These are phyloP conservation scores for Epizoanthus ramosus DNA, from an alignment of 92 coral and sea anemone species.

Conservation along the genomic window DNA sequence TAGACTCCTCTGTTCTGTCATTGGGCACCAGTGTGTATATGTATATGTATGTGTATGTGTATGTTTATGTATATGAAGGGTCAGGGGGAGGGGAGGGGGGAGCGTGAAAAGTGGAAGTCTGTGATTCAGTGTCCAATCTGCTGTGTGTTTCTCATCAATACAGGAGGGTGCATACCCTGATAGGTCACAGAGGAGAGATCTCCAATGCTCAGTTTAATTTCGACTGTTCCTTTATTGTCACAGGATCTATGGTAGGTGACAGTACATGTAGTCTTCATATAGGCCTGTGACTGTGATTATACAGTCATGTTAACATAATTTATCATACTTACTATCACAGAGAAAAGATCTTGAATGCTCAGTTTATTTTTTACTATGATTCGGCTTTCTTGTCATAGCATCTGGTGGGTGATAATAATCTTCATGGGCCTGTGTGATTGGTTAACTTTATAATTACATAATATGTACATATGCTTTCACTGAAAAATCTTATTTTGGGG, in stretches of 20 bases:
- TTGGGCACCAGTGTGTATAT: background rate
- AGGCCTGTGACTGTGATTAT: background rate
- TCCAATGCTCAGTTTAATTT: conserved; percentile 98
- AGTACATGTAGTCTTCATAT: background rate
- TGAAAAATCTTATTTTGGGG: too few species aligned
- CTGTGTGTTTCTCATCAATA: conserved; percentile 22
- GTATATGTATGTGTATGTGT: background rate
- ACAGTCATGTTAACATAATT: too few species aligned
- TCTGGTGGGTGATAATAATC: conserved; percentile 69
- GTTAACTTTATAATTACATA: too few species aligned
- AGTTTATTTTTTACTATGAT: conserved; percentile 89
- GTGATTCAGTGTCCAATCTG: background rate
- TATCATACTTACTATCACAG: conserved; percentile 50
- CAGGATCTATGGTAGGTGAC: conserved; percentile 92
- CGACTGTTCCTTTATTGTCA: conserved; percentile 92
- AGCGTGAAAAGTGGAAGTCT: too few species aligned
- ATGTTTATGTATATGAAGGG: too few species aligned
- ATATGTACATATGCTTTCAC: too few species aligned
- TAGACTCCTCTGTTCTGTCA: background rate
- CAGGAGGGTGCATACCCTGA: conserved; percentile 91
- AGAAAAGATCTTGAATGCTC: conserved; percentile 98
- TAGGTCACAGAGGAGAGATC: conserved; percentile 98
- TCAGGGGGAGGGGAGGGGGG: background rate
- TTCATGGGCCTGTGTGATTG: background rate
- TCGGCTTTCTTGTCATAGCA: conserved; percentile 93